A percentile compares a stretch with the other conserved stretches of the same genome.
phyloP scores from a whole-genome alignment of 2,797 vertebrate species.

The Epinephelus malabaricus region DNA sequence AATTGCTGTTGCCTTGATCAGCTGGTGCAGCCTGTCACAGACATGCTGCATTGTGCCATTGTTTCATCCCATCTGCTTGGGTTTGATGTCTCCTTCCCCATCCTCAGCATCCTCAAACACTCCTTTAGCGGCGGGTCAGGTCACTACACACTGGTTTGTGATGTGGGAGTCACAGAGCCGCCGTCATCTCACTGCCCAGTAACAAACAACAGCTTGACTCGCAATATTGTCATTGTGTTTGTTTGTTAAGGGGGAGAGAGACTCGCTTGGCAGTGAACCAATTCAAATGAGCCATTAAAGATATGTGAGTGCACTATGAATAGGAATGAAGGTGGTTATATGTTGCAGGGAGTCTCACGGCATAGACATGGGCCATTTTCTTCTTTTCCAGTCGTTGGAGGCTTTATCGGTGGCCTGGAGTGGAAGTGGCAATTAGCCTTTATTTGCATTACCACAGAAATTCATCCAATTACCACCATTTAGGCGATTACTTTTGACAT shows the following conservation, averaged over 20 bases:
- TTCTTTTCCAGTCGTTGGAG: slow-evolving; percentile 51
- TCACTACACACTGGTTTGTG: slow-evolving; percentile 69
- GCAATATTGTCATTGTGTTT: slow-evolving; percentile 78
- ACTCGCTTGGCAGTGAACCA: slow-evolving; percentile 72
- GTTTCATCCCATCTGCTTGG: slow-evolving; percentile 79
- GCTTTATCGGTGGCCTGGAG: slow-evolving; percentile 62
- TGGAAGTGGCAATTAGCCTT: slow-evolving; percentile 74
- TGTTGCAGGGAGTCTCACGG: slow-evolving; percentile 63
- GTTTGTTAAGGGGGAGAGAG: slow-evolving; percentile 74
- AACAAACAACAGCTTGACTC: slow-evolving; percentile 82
- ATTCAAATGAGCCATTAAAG: slow-evolving; percentile 79
- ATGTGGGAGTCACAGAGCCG: slow-evolving; percentile 65
- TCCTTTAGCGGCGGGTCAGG: slow-evolving; percentile 72
- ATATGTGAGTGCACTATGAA: slow-evolving; percentile 67
- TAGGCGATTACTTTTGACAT: slow-evolving; percentile 67
- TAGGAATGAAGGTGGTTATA: slow-evolving; percentile 62
- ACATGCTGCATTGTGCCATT: slow-evolving; percentile 55
- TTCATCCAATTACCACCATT: slow-evolving; percentile 74
- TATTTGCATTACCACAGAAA: slow-evolving; percentile 71
- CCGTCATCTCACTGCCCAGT: slow-evolving; percentile 70
- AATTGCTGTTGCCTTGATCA: slow-evolving; percentile 76
- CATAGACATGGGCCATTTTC: slow-evolving; percentile 33
- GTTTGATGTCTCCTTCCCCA: slow-evolving; percentile 73
- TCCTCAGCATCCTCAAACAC: slow-evolving; percentile 56
- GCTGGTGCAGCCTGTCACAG: slow-evolving; percentile 69